Percentiles rank a stretch among this genome's conserved stretches.
These are phyloP conservation scores for Drosophila siamana DNA, from an alignment of 2,888 invertebrate species.

Conservation along the genomic window DNA sequence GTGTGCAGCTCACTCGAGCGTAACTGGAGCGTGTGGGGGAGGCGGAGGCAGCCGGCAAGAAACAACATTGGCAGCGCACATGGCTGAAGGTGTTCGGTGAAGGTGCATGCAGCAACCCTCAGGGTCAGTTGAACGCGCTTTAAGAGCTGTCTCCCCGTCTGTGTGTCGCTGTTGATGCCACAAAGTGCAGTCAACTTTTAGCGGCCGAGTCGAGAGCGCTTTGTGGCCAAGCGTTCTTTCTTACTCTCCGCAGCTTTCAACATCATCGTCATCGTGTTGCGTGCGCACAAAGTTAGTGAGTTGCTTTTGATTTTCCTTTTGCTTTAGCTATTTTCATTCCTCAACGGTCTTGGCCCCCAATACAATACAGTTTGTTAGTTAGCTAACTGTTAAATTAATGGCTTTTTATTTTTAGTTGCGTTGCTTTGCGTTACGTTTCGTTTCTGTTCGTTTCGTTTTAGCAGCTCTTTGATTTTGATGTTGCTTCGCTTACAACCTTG, in stretches of 20 bases:
- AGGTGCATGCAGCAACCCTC: conserved; percentile 22
- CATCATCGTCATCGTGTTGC: conserved; percentile 1
- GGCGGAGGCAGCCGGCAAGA: too few species aligned
- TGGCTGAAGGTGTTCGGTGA: conserved; percentile 31
- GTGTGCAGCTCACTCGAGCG: conserved; percentile 24
- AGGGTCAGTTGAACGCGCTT: conserved; percentile 32
- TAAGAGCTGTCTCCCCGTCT: neutral
- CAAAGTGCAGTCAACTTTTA: conserved; percentile 50
- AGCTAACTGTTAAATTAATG: conserved; percentile 70
- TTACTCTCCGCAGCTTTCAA: neutral
- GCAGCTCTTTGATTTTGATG: conserved; percentile 5
- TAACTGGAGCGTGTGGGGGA: conserved; percentile 3
- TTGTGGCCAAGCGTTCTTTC: neutral
- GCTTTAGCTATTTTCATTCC: conserved; percentile 6
- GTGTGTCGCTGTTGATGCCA: conserved; percentile 11
- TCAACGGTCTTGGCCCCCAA: conserved; percentile 13
- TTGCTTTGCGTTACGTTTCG: conserved; percentile 43
- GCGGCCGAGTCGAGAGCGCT: conserved; percentile 7
- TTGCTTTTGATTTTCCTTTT: neutral
- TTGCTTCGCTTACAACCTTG: conserved; percentile 55
- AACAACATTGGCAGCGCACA: neutral
- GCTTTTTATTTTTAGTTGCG: conserved; percentile 52
- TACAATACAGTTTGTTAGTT: conserved; percentile 35
- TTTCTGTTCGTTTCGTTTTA: conserved; percentile 24
- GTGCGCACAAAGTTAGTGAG: neutral